Base-by-base conservation (phyloP, 2,797 vertebrate species). In the Micrastur ruficollis region DNA sequence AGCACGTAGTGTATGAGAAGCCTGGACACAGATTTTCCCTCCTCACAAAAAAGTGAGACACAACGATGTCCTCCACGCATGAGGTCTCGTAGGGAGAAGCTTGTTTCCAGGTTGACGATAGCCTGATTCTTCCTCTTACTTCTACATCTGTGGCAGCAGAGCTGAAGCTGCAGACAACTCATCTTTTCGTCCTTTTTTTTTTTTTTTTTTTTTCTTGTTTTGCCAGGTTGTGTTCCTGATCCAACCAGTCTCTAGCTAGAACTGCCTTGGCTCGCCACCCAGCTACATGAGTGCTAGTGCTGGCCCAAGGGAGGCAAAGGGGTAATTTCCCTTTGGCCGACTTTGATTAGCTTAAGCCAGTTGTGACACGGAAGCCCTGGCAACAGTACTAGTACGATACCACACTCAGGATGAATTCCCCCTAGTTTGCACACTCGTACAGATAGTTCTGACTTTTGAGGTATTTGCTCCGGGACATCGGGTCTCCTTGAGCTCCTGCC, bases 391-490 rank as follows among this genome's bases (percentile, higher is more conserved):
- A 23, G 18, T 56, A 65, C 26, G 59, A 70, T 17, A 55, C 1
- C 1, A 5, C 22, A 9, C 5, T 71, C 58, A 53, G 58, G 23
- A 31, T 11, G 0, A 81, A 70, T 70, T 36, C 9, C 8, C n/a
- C 44, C 18, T 6, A 6, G 7, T 89, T 8, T 91, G 21, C 32
- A 38, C 71, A 71, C 15, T 31, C 44, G 4, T 40, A 59, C 26
- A 81, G n/a, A 20, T 8, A n/a, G 14, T 52, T 82, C 44, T 85
- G 79, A 63, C 12, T 87, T 34, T 32, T 34, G 32, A 74, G 32
- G n/a, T 47, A 25, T 7, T 63, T 3, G 6, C 17, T 81, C 13
- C 34, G 71, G 32, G 32, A 36, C 0, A 0, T 4, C 4, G 2
- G 12, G 15, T 50, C 15, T 87, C 36, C 19, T 49, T 47, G 36